Percentiles rank a stretch among this genome's conserved stretches.
Evolutionary conservation across 37 sponge, comb jelly and placozoan species (phyloP).

Genomic region (Tethya wilhelma): DNA sequence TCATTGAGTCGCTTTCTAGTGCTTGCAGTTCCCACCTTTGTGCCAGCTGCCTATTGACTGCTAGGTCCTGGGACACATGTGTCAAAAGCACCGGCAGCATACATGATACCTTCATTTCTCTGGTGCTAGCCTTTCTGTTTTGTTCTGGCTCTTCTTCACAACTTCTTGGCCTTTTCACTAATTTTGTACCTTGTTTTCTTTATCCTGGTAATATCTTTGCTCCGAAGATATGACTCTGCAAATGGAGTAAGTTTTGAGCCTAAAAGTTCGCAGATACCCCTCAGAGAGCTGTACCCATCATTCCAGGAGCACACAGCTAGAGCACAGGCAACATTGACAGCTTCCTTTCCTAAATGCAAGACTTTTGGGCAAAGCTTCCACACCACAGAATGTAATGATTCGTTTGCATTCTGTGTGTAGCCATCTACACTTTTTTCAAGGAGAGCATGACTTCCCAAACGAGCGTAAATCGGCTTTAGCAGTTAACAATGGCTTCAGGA

Average conservation of each 20-base stretch:
- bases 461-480: not conserved
- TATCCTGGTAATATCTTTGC: no score
- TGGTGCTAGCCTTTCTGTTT: not conserved
- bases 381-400: not conserved
- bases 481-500: not conserved
- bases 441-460: not conserved
- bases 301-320: constrained; percentile 16
- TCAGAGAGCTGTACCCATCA: constrained; percentile 20
- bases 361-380: constrained; percentile 1
- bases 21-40: no score
- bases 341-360: not conserved
- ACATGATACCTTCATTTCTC: not conserved
- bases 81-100: constrained; percentile 1
- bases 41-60: no score
- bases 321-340: not conserved
- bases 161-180: not conserved
- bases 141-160: not conserved
- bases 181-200: constrained; percentile 2
- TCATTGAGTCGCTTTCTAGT: no score
- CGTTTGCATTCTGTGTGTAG: constrained; percentile 15
- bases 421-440: not conserved
- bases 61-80: not conserved
- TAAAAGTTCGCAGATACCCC: not conserved
- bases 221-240: no score
- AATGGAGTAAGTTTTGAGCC: no score